Base-by-base conservation (phyloP, 2,888 invertebrate genomes). In the Hermodice carunculata region DNA sequence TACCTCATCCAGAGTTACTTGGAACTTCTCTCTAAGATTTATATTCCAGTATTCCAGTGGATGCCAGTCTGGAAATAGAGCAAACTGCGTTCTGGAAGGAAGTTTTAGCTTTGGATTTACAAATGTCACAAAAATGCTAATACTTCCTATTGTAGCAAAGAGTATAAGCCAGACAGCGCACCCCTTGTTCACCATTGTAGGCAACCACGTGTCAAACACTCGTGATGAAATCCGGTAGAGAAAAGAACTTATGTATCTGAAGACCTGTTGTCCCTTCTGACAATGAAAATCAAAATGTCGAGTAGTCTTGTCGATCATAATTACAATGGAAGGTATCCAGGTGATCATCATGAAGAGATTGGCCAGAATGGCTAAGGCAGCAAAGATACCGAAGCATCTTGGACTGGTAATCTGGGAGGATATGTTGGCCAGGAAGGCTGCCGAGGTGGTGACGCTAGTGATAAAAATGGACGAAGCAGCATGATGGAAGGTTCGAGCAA, bases 341-440 rank as follows among this genome's bases (percentile, higher is more conserved):
- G 93, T 92, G 64, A 96, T 89, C 91, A 96, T 95, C 66, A 98
- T 88, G 34, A 95, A 82, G 85, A 95, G 97, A 88, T 98, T 97
- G 68, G 93, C 91, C 74, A 97, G 88, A 66, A 97, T 93, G 40
- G 95, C 92, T 69, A 94, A 94, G 19, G 97, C 96, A 67, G 98
- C 94, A 89, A 98, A 98, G 69, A 86, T 73, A 61, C 84, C 83
- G 67, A 86, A 86, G 72, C 85, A 96, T 83, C 93, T 92, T 54
- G 98, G 93, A 67, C 96, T 94, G 49, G 96, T 96, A 80, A 98
- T 95, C 73, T 93, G 92, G 83, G 95, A 96, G 64, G 94, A 90
- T 83, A 92, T 92, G 17, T 97, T 96, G 37, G 96, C 93, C 84
- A 92, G 94, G 88, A 98, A 97, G 67, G 98, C 97, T 58, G 93